Conservation (phyloP, 1,140 invertebrate species). For the Megalopta genalis region DNA sequence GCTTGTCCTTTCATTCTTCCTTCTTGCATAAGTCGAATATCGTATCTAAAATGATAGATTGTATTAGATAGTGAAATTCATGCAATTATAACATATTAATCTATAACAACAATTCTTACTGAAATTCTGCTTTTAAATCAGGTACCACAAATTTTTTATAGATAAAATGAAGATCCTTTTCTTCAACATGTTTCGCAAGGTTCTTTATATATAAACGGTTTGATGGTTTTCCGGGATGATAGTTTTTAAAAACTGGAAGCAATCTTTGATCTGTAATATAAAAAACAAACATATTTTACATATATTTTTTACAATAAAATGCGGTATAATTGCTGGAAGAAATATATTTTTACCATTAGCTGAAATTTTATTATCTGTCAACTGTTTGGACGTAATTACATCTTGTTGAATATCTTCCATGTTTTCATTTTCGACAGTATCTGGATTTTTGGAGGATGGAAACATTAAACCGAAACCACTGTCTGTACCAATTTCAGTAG, state of each 20-base stretch:
- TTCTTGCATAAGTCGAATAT: slow-evolving; percentile 95
- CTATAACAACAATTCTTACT: slow-evolving; percentile 72
- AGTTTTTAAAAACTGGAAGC: slow-evolving; percentile 92
- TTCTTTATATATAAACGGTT: slow-evolving; percentile 96
- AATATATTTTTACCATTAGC: slow-evolving; percentile 77
- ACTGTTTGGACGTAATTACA: slow-evolving; percentile 84
- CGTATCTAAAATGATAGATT: slow-evolving; percentile 80
- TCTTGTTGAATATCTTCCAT: slow-evolving; percentile 72
- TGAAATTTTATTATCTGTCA: slow-evolving; percentile 86
- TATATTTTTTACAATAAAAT: background rate
- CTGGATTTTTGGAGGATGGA: slow-evolving; percentile 73
- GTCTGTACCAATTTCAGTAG: slow-evolving; percentile 45
- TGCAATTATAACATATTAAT: slow-evolving; percentile 16
- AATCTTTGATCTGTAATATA: slow-evolving; percentile 85
- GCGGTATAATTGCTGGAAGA: slow-evolving; percentile 10
- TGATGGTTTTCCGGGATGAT: slow-evolving; percentile 89
- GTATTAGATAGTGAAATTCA: slow-evolving; percentile 27
- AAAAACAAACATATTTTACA: slow-evolving; percentile 14
- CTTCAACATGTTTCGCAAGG: slow-evolving; percentile 88
- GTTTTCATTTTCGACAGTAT: slow-evolving; percentile 64
- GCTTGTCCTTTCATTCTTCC: slow-evolving; percentile 98
- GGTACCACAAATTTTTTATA: slow-evolving; percentile 86
- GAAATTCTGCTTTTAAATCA: slow-evolving; percentile 78
- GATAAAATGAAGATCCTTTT: slow-evolving; percentile 89
- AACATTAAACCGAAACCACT: slow-evolving; percentile 80